Evolutionary conservation across 2,888 invertebrate genomes (phyloP).

Genomic region (Ethmia dodecea): DNA sequence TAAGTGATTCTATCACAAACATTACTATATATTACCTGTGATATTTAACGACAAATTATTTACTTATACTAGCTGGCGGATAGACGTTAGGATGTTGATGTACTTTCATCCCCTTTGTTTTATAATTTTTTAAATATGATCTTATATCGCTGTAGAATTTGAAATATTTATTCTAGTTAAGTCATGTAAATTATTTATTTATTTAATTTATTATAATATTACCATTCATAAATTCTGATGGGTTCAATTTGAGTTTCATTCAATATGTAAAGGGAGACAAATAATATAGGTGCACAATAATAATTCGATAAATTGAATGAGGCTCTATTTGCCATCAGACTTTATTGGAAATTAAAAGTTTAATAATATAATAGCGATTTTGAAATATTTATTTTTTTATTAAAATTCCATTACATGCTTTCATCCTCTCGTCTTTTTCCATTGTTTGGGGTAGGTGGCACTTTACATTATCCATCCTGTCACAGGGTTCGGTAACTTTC

Average conservation of each 20-base stretch:
- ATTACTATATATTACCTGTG: slow-evolving; percentile 62
- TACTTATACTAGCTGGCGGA: slow-evolving; percentile 45
- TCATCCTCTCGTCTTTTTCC: no score
- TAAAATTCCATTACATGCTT: no score
- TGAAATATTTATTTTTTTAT: background rate
- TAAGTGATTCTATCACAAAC: slow-evolving; percentile 73
- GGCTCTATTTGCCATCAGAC: slow-evolving; percentile 35
- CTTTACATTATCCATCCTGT: no score
- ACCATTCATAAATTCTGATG: slow-evolving; percentile 27
- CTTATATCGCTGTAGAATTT: slow-evolving; percentile 33
- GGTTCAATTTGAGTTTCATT: slow-evolving; percentile 44
- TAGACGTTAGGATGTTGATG: slow-evolving; percentile 35
- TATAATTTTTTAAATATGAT: slow-evolving; percentile 40
- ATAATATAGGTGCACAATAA: slow-evolving; percentile 68
- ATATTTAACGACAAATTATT: slow-evolving; percentile 53
- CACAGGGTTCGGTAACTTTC: no score
- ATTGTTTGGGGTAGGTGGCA: no score
- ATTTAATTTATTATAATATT: slow-evolving; percentile 34
- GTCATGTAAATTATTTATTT: slow-evolving; percentile 56
- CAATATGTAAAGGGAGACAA: slow-evolving; percentile 54
- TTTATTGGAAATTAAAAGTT: slow-evolving; percentile 22
- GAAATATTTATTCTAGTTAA: slow-evolving; percentile 47
- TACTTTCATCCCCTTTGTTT: slow-evolving; percentile 35
- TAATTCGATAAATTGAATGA: slow-evolving; percentile 60
- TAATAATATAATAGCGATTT: background rate